These are phyloP conservation scores for Andrena cerasifolii DNA, from an alignment of 1,140 invertebrate species.

Conservation along the genomic window DNA sequence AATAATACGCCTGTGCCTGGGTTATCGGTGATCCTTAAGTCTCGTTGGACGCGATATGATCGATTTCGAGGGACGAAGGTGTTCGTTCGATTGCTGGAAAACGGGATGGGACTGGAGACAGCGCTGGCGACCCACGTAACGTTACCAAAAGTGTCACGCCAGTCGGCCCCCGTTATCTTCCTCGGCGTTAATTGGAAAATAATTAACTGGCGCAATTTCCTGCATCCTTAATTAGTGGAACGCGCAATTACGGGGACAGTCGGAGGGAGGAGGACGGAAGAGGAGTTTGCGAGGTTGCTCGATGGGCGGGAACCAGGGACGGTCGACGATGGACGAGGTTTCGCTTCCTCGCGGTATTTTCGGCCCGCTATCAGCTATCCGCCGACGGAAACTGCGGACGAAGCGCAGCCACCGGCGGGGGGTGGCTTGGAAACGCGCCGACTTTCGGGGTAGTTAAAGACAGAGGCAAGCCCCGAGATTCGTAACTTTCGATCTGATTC, in stretches of 20 bases:
- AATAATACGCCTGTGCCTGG: too few species aligned
- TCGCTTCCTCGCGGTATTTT: constrained; percentile 27
- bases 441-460: constrained; percentile 50
- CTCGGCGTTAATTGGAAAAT: constrained; percentile 65
- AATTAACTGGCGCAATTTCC: constrained; percentile 61
- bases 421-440: constrained; percentile 30
- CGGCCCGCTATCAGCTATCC: constrained; percentile 15
- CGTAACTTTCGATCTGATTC: constrained; percentile 72
- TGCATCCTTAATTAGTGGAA: constrained; percentile 66
- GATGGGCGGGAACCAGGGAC: constrained; percentile 5
- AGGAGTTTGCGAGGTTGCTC: not conserved
- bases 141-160: constrained; percentile 21
- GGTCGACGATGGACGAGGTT: constrained; percentile 25
- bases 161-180: constrained; percentile 24
- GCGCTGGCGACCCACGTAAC: constrained; percentile 1
- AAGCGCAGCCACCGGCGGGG: not conserved
- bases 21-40: too few species aligned
- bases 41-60: too few species aligned
- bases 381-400: constrained; percentile 22
- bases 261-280: not conserved
- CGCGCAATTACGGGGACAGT: constrained; percentile 49
- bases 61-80: not conserved
- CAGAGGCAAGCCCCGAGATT: constrained; percentile 52
- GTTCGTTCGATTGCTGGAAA: not conserved
- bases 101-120: not conserved